These are phyloP conservation scores for Eriosoma lanigerum DNA, from an alignment of 1,140 invertebrate species.

Conservation along the genomic window DNA sequence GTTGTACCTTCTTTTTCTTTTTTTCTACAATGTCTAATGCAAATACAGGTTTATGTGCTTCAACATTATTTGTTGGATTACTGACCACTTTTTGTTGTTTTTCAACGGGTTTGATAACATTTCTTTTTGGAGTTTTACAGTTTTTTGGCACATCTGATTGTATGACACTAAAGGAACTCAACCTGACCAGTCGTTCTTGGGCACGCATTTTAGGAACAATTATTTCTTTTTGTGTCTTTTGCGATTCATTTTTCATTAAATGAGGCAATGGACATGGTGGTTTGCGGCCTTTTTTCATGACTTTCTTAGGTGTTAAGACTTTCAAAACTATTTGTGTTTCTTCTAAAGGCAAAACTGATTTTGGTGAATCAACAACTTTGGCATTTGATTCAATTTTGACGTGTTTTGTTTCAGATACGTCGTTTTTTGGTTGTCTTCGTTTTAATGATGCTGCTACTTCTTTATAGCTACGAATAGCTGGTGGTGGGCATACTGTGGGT, in stretches of 20 bases:
- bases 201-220: conserved; percentile 49
- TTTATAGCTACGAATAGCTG: conserved; percentile 40
- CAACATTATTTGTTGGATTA: not conserved
- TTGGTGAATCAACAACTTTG: not conserved
- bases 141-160: conserved; percentile 48
- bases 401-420: conserved; percentile 30
- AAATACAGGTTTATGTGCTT: conserved; percentile 18
- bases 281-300: conserved; percentile 34
- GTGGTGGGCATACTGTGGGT: not conserved
- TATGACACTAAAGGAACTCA: conserved; percentile 48
- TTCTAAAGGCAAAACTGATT: not conserved
- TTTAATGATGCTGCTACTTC: conserved; percentile 49
- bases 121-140: conserved; percentile 35
- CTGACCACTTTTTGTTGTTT: not conserved
- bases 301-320: conserved; percentile 8
- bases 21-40: conserved; percentile 16
- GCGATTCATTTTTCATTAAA: conserved; percentile 38
- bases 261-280: conserved; percentile 43
- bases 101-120: conserved; percentile 18
- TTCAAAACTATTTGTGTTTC: not conserved
- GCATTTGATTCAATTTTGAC: conserved; percentile 33
- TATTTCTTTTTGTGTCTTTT: conserved; percentile 41
- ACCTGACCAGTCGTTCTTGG: conserved; percentile 40
- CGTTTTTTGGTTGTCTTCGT: conserved; percentile 45
- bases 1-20: conserved; percentile 46